Percentiles rank a stretch among this genome's conserved stretches.
phyloP scores from a whole-genome alignment of 1,140 invertebrate species.

The Brachionus manjavacas region DNA sequence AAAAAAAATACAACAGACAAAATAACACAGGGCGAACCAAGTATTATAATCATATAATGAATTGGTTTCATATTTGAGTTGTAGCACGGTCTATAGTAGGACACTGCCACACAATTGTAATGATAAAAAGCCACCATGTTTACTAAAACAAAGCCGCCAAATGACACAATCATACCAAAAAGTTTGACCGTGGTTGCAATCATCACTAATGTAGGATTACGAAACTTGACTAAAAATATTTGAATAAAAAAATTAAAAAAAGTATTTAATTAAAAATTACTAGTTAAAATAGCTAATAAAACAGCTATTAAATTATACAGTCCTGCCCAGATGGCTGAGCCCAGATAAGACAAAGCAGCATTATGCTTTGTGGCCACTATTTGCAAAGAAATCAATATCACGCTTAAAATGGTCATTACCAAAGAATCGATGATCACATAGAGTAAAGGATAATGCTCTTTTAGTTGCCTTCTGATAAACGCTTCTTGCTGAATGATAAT shows the following conservation, averaged over 20 bases:
- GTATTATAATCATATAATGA: constrained; percentile 38
- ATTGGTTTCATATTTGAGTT: constrained; percentile 30
- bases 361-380: constrained; percentile 3
- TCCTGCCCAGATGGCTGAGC: constrained; percentile 40
- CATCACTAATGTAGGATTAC: constrained; percentile 15
- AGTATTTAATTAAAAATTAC: background rate
- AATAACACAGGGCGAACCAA: constrained; percentile 37
- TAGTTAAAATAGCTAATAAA: background rate
- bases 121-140: constrained; percentile 38
- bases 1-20: constrained; percentile 31
- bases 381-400: constrained; percentile 27
- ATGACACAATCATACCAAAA: constrained; percentile 41
- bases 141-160: constrained; percentile 2
- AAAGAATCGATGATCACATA: constrained; percentile 18
- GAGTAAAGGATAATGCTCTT: background rate
- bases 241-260: background rate
- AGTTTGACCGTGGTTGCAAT: constrained; percentile 20
- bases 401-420: background rate
- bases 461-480: background rate
- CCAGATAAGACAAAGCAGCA: constrained; percentile 18
- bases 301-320: constrained; percentile 20
- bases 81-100: constrained; percentile 37
- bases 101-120: constrained; percentile 36
- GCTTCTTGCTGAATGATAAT: background rate
- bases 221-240: background rate